phyloP scores from a whole-genome alignment of 2,888 invertebrate genomes.

The Tipula lateralis region DNA sequence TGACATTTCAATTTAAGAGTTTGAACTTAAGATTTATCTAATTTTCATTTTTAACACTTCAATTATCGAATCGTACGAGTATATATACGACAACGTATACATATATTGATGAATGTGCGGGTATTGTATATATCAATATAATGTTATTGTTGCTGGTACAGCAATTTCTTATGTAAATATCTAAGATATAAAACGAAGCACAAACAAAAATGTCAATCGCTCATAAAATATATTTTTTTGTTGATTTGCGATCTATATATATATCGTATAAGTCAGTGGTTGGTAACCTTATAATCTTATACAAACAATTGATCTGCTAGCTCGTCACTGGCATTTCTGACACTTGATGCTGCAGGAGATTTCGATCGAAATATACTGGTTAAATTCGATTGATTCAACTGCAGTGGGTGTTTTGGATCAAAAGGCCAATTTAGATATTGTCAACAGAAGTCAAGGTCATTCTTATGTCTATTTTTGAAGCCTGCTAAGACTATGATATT shows the following conservation, averaged over 20 bases:
- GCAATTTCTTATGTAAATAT: slow-evolving; percentile 7
- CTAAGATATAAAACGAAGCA: neutral
- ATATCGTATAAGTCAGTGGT: neutral
- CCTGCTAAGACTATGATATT: too few species aligned
- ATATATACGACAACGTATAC: neutral
- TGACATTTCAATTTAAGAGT: neutral
- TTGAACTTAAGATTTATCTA: slow-evolving; percentile 24
- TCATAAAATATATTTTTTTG: neutral
- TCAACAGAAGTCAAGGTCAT: too few species aligned
- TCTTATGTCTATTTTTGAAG: too few species aligned
- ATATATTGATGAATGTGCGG: neutral
- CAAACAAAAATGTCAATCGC: neutral
- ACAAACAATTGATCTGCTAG: too few species aligned
- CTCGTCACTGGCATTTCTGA: too few species aligned
- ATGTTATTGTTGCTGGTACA: neutral
- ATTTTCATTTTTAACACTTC: slow-evolving; percentile 5
- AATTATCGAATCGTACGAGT: neutral
- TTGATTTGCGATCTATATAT: neutral
- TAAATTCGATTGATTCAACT: too few species aligned
- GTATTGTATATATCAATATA: neutral
- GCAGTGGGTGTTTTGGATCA: too few species aligned
- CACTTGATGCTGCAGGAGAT: too few species aligned
- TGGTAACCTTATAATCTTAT: neutral
- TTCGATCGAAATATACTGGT: too few species aligned
- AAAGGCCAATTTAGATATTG: too few species aligned